Percentiles rank a stretch among this genome's conserved stretches.
phyloP scores from a whole-genome alignment of 2,113 vertebrate genomes.

The Mobula hypostoma region DNA sequence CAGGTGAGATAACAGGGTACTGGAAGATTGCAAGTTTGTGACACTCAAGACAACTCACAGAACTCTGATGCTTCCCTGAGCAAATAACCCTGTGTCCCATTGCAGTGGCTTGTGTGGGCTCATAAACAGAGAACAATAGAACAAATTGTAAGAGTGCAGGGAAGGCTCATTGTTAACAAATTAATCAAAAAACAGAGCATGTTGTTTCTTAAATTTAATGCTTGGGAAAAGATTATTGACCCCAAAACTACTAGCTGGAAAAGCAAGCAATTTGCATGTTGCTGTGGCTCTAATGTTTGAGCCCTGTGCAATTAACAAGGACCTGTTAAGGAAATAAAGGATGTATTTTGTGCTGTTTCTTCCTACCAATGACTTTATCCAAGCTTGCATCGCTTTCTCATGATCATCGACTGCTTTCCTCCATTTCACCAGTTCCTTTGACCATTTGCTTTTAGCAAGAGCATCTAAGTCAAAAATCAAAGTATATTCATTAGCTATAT shows the following conservation, averaged over 20 bases:
- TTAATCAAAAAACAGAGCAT: not conserved
- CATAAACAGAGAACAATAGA: not conserved
- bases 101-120: not conserved
- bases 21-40: not conserved
- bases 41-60: not conserved
- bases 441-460: constrained; percentile 46
- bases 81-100: not conserved
- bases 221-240: not conserved
- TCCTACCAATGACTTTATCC: constrained; percentile 78
- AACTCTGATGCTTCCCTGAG: not conserved
- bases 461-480: constrained; percentile 20
- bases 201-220: not conserved
- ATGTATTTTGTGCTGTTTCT: not conserved
- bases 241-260: not conserved
- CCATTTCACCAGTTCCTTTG: constrained; percentile 70
- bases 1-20: not conserved
- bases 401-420: constrained; percentile 68
- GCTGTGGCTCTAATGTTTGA: not conserved
- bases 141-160: not conserved
- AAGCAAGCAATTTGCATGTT: not conserved
- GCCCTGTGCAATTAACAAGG: not conserved
- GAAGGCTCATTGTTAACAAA: not conserved
- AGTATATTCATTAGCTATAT: not conserved
- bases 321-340: not conserved
- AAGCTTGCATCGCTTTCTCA: constrained; percentile 69